Evolutionary conservation across 2,888 invertebrate genomes (phyloP), one percentile per base, ranked within the genome.

Genomic region (Platycheirus albimanus): DNA sequence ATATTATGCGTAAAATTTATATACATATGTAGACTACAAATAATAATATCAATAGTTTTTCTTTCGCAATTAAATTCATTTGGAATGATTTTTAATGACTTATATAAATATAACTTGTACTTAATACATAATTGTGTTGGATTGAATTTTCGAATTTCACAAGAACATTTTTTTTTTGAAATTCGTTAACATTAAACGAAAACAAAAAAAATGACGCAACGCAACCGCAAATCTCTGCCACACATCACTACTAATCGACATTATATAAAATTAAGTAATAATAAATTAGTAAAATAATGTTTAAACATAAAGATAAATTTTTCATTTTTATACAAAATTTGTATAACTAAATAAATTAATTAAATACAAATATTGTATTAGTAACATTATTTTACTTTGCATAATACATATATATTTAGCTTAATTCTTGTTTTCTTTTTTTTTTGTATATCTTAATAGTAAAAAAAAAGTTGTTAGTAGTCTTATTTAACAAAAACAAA

Each of bases 201-300:
- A 56, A 38, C 2, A 17, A 47, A 5, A 28, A 43, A 52, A 71
- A 76, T 63, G 63, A 81, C 66, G 66, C 75, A 75, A 80, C 80
- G 80, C 75, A 81, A 81, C 76, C 80, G 54, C 81, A 81, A 81
- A 76, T 81, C 76, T 81, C 81, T 81, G 81, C 81, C 81, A 81
- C 76, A 81, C 81, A 81, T 76, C 76, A 76, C 76, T 71, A 61
- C 75, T 75, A 64, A 80, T 69, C 49, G 56, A 74, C 69, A 75
- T 74, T 67, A 45, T 70, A 36, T 17, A 30, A 28, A 45, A 45
- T 43, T 30, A n/a, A 61, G 28, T 45, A 24, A 28, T 43, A 28
- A 19, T 54, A 17, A 58, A 20, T 51, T 43, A 33, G 28, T 38
- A 72, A 63, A 69, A 52, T 13, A 71, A 67, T 61, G 28, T 66